These are phyloP conservation scores for Ichneumoninae sp. DNA, from an alignment of 2,888 invertebrate species.

Conservation along the genomic window DNA sequence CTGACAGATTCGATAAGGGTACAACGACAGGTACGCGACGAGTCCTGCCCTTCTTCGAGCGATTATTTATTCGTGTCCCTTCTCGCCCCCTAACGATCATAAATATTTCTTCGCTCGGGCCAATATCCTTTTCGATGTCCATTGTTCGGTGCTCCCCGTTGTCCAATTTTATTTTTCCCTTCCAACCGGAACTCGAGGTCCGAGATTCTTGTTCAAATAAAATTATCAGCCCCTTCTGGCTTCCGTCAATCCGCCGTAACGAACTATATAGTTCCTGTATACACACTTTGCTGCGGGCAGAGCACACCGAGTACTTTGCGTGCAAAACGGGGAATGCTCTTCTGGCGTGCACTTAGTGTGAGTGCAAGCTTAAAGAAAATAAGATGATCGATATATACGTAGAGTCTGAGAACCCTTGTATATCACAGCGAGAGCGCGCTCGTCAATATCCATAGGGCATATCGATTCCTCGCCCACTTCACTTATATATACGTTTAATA, in stretches of 20 bases:
- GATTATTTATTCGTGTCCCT: constrained; percentile 12
- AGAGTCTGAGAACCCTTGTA: constrained; percentile 34
- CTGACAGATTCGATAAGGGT: background rate
- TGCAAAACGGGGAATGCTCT: constrained; percentile 52
- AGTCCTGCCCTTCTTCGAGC: background rate
- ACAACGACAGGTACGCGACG: background rate
- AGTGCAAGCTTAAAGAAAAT: constrained; percentile 26
- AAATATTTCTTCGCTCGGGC: background rate
- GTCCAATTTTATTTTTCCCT: background rate
- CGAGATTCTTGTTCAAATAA: background rate
- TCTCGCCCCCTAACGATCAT: background rate
- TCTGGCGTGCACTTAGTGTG: constrained; percentile 32
- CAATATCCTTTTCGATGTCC: background rate
- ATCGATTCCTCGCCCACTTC: constrained; percentile 61
- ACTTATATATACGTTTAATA: background rate
- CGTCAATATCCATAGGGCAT: constrained; percentile 66
- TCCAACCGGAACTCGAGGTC: background rate
- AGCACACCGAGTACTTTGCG: constrained; percentile 8
- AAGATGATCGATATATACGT: constrained; percentile 33
- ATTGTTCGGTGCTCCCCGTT: background rate
- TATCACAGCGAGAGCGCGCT: constrained; percentile 39
- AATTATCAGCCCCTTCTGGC: background rate
- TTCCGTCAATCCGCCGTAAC: background rate
- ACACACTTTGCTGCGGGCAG: background rate
- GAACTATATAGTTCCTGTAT: constrained; percentile 12